These are phyloP conservation scores for Tympanuchus pallidicinctus DNA, from an alignment of 2,113 vertebrate species.

Conservation along the genomic window DNA sequence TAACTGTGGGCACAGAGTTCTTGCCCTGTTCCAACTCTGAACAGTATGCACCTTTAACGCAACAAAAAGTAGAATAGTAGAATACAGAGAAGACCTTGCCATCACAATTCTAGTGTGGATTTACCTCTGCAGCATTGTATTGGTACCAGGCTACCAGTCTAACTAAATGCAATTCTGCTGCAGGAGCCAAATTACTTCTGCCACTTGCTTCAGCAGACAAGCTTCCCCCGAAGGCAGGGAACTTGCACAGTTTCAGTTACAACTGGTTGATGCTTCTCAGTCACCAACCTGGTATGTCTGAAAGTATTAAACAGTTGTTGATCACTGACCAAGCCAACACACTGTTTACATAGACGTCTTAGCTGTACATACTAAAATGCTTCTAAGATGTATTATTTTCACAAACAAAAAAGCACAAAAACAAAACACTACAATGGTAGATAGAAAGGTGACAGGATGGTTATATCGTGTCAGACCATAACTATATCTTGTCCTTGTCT, in stretches of 20 bases:
- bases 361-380: not conserved
- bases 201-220: slow-evolving; percentile 8
- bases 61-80: not conserved
- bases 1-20: not conserved
- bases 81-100: fast-evolving
- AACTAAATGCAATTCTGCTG: slow-evolving; percentile 15
- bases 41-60: not conserved
- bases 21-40: not conserved
- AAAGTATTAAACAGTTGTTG: not conserved
- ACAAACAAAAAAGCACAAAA: not conserved
- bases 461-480: not conserved
- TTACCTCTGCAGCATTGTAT: not conserved
- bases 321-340: not conserved
- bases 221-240: slow-evolving; percentile 36
- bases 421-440: not conserved
- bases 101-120: not conserved
- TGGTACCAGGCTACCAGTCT: not conserved
- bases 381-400: not conserved
- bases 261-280: slow-evolving; percentile 21
- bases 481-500: not conserved
- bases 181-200: slow-evolving; percentile 35
- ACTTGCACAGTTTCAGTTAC: slow-evolving; percentile 42
- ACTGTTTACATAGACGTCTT: not conserved
- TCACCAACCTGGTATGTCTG: not conserved
- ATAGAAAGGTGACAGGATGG: not conserved